Evolutionary conservation across 2,888 invertebrate genomes (phyloP), one percentile per base, ranked within the genome.

Genomic region (Achlya flavicornis): DNA sequence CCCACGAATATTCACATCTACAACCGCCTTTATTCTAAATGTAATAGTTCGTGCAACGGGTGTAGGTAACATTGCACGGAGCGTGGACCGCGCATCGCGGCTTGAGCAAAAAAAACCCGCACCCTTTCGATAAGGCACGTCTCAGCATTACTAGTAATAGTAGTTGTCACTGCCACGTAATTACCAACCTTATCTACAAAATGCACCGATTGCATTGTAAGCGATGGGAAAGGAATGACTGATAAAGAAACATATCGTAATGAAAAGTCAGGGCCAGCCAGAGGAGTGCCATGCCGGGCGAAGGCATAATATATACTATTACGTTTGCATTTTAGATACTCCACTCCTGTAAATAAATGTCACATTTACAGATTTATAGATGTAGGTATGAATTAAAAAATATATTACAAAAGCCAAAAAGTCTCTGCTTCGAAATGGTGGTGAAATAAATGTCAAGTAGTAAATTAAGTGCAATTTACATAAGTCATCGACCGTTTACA

Each of bases 91-190:
- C 65, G 65, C 64, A 66, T 70, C 71, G 75, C 72, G 74, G 67
- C 70, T n/a, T 63, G 61, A 66, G 77, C 79, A 84, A 86, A 86
- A 86, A 86, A 81, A 82, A 77, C 75, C 69, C 16, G 8, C 79
- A 75, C 79, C 82, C 82, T 76, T 81, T 78, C 76, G 87, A 86
- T 85, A 84, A 84, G 83, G 81, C 87, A 86, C 86, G 87, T 84
- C 80, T 78, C 75, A 76, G 70, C 75, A 75, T 74, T 75, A 65
- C 74, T 72, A 77, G 76, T 66, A 46, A 19, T 63, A 73, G 74
- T 75, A 69, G 19, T 72, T 70, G 58, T 48, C 64, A 65, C 69
- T 67, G 78, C 76, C 77, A 77, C 76, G 41, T 73, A 74, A 69
- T 61, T 32, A 16, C 12, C 63, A 64, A 48, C 62, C 69, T 73